Conservation (phyloP, 2,888 invertebrate genomes). For the Drosophila hawaiiensis region DNA sequence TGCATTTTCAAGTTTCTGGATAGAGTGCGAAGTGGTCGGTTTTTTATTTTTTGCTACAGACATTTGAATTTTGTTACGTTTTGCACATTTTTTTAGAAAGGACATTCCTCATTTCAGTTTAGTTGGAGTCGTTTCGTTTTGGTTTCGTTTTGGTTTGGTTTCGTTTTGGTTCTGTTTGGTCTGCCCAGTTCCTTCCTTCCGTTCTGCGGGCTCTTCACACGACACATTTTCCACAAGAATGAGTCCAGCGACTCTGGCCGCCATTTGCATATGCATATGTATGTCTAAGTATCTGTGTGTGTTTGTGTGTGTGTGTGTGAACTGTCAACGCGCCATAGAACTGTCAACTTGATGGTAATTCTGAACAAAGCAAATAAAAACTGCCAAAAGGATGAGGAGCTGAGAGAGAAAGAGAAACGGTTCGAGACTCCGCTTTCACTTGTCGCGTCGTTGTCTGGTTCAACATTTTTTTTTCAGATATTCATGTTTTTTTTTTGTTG, state of each 20-base stretch:
- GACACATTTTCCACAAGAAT: constrained; percentile 78
- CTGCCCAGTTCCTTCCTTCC: constrained; percentile 77
- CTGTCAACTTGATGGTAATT: constrained; percentile 83
- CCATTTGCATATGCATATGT: constrained; percentile 78
- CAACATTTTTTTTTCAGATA: not conserved
- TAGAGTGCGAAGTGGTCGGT: constrained; percentile 35
- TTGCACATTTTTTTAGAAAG: constrained; percentile 30
- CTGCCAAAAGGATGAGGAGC: constrained; percentile 50
- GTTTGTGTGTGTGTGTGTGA: constrained; percentile 55
- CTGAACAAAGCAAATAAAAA: constrained; percentile 79
- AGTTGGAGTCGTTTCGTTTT: constrained; percentile 24
- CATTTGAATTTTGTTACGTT: constrained; percentile 46
- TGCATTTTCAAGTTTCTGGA: constrained; percentile 77
- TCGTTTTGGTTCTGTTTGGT: constrained; percentile 31
- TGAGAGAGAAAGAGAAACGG: constrained; percentile 13
- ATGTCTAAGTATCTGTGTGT: constrained; percentile 16
- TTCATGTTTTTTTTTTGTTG: not conserved
- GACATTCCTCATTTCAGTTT: constrained; percentile 75
- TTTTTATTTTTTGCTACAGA: constrained; percentile 29
- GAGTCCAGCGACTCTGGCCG: constrained; percentile 67
- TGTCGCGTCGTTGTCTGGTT: constrained; percentile 60
- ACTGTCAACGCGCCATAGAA: constrained; percentile 83
- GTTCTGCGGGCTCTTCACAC: constrained; percentile 70
- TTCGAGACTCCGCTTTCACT: constrained; percentile 46
- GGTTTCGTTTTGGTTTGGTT: constrained; percentile 19